These are phyloP conservation scores for Lumbricus terrestris DNA, from an alignment of 2,888 invertebrate genomes.

Conservation along the genomic window DNA sequence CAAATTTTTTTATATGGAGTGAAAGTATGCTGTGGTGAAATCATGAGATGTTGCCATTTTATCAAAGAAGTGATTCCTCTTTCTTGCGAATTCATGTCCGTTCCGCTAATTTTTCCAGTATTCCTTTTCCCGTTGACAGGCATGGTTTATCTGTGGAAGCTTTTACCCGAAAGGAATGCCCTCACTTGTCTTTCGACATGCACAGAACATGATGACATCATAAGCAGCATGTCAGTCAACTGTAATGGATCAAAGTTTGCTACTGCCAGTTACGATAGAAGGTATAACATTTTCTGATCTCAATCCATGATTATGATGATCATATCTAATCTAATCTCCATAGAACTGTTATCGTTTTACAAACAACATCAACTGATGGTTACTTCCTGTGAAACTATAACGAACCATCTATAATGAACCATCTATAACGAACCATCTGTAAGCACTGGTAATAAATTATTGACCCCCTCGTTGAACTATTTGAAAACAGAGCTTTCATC, in stretches of 20 bases:
- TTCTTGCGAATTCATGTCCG: no score
- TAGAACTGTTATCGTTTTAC: background rate
- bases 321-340: background rate
- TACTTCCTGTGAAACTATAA: background rate
- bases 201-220: slow-evolving; percentile 4
- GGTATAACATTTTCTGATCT: background rate
- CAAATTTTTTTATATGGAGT: background rate
- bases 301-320: background rate
- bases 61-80: background rate
- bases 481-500: no score
- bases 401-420: no score
- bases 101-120: background rate
- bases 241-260: slow-evolving; percentile 12
- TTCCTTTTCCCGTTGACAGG: background rate
- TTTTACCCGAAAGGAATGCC: background rate
- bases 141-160: background rate
- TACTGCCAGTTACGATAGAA: slow-evolving; percentile 8
- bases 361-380: background rate
- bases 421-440: no score
- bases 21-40: background rate
- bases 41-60: background rate
- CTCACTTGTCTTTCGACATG: background rate
- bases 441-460: no score
- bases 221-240: slow-evolving; percentile 11
- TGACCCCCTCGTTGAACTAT: no score